Percentiles rank a stretch among this genome's conserved stretches.
These are phyloP conservation scores for Euzetes globulus DNA, from an alignment of 2,888 invertebrate species.

Conservation along the genomic window DNA sequence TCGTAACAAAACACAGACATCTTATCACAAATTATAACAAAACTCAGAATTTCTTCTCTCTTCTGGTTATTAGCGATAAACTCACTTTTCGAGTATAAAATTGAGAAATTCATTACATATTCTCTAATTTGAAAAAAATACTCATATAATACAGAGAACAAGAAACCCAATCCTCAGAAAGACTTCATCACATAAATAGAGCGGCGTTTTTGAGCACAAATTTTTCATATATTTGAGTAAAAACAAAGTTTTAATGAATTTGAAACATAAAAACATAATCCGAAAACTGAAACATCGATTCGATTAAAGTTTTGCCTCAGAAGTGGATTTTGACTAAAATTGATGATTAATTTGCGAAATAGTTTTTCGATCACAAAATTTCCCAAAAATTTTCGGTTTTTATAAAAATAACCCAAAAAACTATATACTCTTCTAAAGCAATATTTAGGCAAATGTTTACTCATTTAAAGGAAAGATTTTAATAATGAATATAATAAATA, in stretches of 20 bases:
- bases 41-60: not conserved
- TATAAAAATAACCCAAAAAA: not conserved
- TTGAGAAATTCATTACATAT: not conserved
- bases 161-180: not conserved
- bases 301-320: conserved; percentile 24
- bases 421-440: conserved; percentile 13
- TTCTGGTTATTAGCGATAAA: conserved; percentile 29
- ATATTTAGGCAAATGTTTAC: conserved; percentile 28
- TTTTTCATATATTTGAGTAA: not conserved
- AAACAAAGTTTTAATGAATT: not conserved
- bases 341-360: not conserved
- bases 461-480: not conserved
- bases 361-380: not conserved
- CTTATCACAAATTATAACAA: not conserved
- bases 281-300: conserved; percentile 22
- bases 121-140: not conserved
- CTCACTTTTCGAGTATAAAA: not conserved
- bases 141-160: not conserved
- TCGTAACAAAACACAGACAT: not conserved
- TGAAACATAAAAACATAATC: not conserved
- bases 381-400: not conserved
- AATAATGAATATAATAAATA: conserved; percentile 18
- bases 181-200: conserved; percentile 25
- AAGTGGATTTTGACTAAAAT: not conserved
- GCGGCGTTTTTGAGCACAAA: conserved; percentile 17